These are phyloP conservation scores for Polyommatus iphigenia DNA, from an alignment of 2,888 invertebrate genomes.

Conservation along the genomic window DNA sequence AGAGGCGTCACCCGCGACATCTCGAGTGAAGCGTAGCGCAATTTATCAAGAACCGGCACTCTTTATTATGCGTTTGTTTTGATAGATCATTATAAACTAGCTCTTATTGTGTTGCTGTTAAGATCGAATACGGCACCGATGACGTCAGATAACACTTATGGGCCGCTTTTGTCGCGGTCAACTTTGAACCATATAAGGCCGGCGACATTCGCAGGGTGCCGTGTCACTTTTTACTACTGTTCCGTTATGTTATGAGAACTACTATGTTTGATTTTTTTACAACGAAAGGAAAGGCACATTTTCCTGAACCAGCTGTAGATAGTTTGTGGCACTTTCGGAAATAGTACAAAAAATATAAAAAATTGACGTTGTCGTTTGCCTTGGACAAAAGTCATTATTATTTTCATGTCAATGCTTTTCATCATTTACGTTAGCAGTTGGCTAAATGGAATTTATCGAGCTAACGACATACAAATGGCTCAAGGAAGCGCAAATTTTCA, in stretches of 20 bases:
- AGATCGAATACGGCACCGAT: constrained; percentile 33
- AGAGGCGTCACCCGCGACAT: neutral
- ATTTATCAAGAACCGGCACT: constrained; percentile 14
- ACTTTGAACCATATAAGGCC: constrained; percentile 60
- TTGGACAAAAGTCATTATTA: neutral
- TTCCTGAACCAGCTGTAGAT: neutral
- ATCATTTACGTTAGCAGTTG: too few relatives aligned
- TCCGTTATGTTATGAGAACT: constrained; percentile 47
- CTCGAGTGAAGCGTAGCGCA: neutral
- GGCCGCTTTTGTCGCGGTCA: constrained; percentile 52
- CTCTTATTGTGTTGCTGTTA: constrained; percentile 36
- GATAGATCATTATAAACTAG: constrained; percentile 33
- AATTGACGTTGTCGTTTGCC: neutral
- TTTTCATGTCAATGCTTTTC: neutral
- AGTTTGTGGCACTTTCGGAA: neutral
- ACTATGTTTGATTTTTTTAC: constrained; percentile 31
- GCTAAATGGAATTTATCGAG: constrained; percentile 7
- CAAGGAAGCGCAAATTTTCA: constrained; percentile 52
- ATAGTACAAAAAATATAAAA: neutral
- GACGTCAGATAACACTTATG: constrained; percentile 37
- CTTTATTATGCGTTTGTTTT: constrained; percentile 24
- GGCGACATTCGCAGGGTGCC: constrained; percentile 45
- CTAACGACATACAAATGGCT: constrained; percentile 57
- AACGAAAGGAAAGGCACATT: neutral
- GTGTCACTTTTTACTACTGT: constrained; percentile 45